A percentile compares a stretch with the other conserved stretches of the same genome.
phyloP scores from a whole-genome alignment of 1,140 invertebrate species.

The Drosophila equinoxialis region DNA sequence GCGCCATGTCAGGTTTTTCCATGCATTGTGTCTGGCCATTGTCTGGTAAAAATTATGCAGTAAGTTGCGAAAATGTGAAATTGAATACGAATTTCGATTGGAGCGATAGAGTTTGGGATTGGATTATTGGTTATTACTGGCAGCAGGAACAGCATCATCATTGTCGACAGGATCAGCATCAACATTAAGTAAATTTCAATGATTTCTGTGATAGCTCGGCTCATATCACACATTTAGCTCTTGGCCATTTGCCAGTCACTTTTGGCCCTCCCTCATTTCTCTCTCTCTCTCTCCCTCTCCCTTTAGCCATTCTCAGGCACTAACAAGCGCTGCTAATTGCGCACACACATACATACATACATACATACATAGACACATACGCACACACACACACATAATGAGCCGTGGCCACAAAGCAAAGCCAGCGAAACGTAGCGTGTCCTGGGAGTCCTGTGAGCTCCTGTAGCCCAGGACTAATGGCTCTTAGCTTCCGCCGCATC shows the following conservation, averaged over 20 bases:
- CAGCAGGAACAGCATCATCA: slow-evolving; percentile 2
- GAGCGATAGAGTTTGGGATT: too few relatives aligned
- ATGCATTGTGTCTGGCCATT: slow-evolving; percentile 29
- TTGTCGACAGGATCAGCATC: slow-evolving; percentile 8
- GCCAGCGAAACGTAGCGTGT: slow-evolving; percentile 49
- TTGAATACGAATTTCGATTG: neutral
- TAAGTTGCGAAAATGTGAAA: slow-evolving; percentile 3
- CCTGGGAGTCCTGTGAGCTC: slow-evolving; percentile 33
- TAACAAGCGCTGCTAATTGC: slow-evolving; percentile 78
- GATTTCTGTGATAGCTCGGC: slow-evolving; percentile 66
- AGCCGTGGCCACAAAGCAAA: slow-evolving; percentile 71
- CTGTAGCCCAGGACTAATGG: slow-evolving; percentile 62
- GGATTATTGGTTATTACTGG: neutral
- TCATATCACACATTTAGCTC: slow-evolving; percentile 71
- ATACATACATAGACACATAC: neutral
- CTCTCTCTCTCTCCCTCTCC: neutral
- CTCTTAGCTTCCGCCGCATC: slow-evolving; percentile 76
- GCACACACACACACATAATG: slow-evolving; percentile 27
- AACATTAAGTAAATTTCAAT: slow-evolving; percentile 71
- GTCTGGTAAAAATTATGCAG: slow-evolving; percentile 46
- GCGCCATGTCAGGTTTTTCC: slow-evolving; percentile 53
- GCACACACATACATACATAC: slow-evolving; percentile 28
- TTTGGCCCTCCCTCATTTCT: neutral
- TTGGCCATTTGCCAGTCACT: slow-evolving; percentile 56
- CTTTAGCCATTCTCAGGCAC: slow-evolving; percentile 30